Evolutionary conservation across 1,140 invertebrate species (phyloP).

Genomic region (Euborellia annulipes): DNA sequence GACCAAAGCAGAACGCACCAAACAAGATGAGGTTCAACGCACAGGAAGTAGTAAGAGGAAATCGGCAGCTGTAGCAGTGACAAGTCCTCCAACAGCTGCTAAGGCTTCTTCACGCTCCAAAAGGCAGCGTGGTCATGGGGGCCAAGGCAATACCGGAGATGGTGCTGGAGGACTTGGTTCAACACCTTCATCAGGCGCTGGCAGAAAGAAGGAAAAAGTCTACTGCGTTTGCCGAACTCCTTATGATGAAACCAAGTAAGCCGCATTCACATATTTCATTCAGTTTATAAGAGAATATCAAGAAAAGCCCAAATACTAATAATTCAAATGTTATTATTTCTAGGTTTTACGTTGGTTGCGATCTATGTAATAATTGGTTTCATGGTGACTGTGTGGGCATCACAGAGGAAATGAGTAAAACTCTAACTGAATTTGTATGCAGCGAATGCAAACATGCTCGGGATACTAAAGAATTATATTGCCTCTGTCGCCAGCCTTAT

Average conservation of each 20-base stretch:
- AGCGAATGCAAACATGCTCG: conserved; percentile 68
- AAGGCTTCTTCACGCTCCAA: conserved; percentile 1
- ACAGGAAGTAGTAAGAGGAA: conserved; percentile 38
- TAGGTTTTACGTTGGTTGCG: conserved; percentile 95
- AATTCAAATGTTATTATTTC: not conserved
- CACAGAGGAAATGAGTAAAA: conserved; percentile 82
- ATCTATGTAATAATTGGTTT: conserved; percentile 96
- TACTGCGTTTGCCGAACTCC: conserved; percentile 89
- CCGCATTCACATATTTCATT: conserved; percentile 6
- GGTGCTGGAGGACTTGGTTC: not conserved
- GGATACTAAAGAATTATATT: conserved; percentile 86
- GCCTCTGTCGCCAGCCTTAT: conserved; percentile 88
- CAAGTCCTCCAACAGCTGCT: conserved; percentile 22
- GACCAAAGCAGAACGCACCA: conserved; percentile 48
- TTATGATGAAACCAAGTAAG: conserved; percentile 82
- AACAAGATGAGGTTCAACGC: conserved; percentile 49
- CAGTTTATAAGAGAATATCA: not conserved
- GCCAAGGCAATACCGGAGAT: not conserved
- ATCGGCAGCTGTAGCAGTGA: conserved; percentile 31
- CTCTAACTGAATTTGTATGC: conserved; percentile 79
- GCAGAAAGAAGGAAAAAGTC: conserved; percentile 57
- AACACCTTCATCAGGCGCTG: not conserved
- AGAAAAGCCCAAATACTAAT: not conserved
- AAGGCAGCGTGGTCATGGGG: not conserved
- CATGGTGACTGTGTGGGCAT: conserved; percentile 93